phyloP scores from a whole-genome alignment of 1,140 invertebrate genomes.

The Archegozetes longisetosus region DNA sequence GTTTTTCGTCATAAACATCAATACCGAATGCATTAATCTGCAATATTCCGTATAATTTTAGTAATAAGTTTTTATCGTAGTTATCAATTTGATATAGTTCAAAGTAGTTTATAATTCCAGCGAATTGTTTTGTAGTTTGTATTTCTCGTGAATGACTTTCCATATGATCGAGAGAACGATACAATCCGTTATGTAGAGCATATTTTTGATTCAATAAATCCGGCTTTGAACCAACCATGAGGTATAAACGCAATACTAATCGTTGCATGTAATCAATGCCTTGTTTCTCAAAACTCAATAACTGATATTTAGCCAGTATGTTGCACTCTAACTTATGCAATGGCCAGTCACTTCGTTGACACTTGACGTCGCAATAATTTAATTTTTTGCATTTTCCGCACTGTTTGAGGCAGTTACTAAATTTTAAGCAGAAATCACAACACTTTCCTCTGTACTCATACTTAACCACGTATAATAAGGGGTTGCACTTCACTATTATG shows the following conservation, averaged over 20 bases:
- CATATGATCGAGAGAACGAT: conserved; percentile 5
- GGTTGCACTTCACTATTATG: neutral
- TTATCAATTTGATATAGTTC: conserved; percentile 7
- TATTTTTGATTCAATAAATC: neutral
- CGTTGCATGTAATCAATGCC: conserved; percentile 13
- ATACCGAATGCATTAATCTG: conserved; percentile 11
- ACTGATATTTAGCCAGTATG: neutral
- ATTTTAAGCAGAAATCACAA: neutral
- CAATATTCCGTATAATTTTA: conserved; percentile 4
- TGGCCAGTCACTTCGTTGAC: neutral
- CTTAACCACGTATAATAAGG: neutral
- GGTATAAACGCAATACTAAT: conserved; percentile 1
- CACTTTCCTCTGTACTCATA: neutral
- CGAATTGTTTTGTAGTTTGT: neutral
- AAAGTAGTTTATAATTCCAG: conserved; percentile 9
- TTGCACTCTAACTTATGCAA: neutral
- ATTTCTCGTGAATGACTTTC: conserved; percentile 9
- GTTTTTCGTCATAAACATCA: neutral
- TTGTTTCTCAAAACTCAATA: conserved; percentile 7
- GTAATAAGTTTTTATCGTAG: neutral
- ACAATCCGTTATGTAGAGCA: neutral
- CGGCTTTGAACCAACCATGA: neutral
- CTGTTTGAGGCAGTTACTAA: neutral
- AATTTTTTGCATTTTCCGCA: neutral
- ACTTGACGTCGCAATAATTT: neutral